Evolutionary conservation across 2,888 invertebrate species (phyloP).

Genomic region (Charanyca ferruginea): DNA sequence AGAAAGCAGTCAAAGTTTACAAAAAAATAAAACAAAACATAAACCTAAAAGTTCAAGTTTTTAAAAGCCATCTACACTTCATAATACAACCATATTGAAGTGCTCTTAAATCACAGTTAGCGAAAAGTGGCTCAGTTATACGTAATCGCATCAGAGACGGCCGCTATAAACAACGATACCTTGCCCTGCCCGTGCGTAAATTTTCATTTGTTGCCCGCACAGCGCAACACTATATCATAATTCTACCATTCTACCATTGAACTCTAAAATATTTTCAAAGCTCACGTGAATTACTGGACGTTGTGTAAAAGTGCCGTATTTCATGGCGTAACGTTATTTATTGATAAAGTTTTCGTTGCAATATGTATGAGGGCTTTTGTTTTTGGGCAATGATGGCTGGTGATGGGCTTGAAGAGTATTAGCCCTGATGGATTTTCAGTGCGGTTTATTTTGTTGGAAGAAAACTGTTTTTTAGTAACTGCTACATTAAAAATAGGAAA

Average conservation of each 20-base stretch:
- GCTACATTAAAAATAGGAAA: no score
- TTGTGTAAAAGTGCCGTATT: conserved; percentile 67
- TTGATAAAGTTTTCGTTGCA: conserved; percentile 69
- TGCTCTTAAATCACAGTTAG: conserved; percentile 58
- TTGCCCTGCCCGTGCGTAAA: conserved; percentile 75
- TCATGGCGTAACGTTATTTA: conserved; percentile 70
- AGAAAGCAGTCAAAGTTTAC: no score
- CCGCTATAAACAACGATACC: conserved; percentile 78
- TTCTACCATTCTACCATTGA: conserved; percentile 81
- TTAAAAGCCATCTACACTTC: conserved; percentile 11
- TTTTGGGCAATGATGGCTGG: conserved; percentile 38
- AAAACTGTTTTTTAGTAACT: neutral
- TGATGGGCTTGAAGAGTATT: conserved; percentile 37
- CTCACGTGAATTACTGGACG: conserved; percentile 66
- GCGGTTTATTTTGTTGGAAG: conserved; percentile 16
- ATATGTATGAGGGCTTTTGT: conserved; percentile 60
- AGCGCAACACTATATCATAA: conserved; percentile 80
- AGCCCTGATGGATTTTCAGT: conserved; percentile 28
- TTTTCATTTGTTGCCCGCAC: conserved; percentile 78
- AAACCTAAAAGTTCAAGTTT: neutral
- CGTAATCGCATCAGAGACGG: conserved; percentile 66
- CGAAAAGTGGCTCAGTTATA: conserved; percentile 59
- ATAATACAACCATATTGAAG: conserved; percentile 35
- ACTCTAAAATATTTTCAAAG: conserved; percentile 81
- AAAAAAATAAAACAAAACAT: neutral